These are phyloP conservation scores for Sipunculus nudus DNA, from an alignment of 2,888 invertebrate genomes.

Conservation along the genomic window DNA sequence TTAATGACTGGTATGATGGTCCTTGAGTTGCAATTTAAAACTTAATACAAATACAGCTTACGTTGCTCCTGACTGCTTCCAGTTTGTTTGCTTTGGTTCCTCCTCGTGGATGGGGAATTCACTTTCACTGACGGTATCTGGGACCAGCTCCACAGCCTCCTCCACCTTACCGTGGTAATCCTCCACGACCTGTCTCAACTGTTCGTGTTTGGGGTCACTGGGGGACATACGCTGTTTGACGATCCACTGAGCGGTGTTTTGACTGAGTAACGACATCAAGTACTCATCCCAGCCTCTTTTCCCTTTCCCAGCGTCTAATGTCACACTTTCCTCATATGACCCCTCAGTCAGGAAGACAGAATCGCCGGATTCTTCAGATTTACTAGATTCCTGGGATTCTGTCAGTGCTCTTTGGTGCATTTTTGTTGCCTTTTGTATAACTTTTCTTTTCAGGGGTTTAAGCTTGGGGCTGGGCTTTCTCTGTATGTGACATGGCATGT, in stretches of 20 bases:
- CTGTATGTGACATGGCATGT: constrained; percentile 55
- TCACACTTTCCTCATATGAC: background rate
- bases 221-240: constrained; percentile 51
- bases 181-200: constrained; percentile 47
- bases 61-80: constrained; percentile 16
- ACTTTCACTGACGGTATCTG: constrained; percentile 51
- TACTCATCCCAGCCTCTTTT: constrained; percentile 60
- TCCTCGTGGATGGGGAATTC: constrained; percentile 20
- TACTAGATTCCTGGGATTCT: background rate
- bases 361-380: background rate
- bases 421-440: constrained; percentile 47
- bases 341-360: background rate
- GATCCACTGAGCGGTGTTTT: constrained; percentile 64
- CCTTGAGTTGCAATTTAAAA: too few species aligned
- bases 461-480: constrained; percentile 46
- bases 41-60: too few species aligned
- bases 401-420: constrained; percentile 50
- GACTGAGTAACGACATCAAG: constrained; percentile 58
- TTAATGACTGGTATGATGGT: too few species aligned
- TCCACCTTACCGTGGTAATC: constrained; percentile 54
- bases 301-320: background rate
- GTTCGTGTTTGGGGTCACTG: constrained; percentile 40
- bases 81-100: background rate
- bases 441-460: constrained; percentile 50
- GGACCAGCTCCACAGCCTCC: constrained; percentile 51